phyloP scores from a whole-genome alignment of 2,113 vertebrate species.

The Lamprologus speciosus region DNA sequence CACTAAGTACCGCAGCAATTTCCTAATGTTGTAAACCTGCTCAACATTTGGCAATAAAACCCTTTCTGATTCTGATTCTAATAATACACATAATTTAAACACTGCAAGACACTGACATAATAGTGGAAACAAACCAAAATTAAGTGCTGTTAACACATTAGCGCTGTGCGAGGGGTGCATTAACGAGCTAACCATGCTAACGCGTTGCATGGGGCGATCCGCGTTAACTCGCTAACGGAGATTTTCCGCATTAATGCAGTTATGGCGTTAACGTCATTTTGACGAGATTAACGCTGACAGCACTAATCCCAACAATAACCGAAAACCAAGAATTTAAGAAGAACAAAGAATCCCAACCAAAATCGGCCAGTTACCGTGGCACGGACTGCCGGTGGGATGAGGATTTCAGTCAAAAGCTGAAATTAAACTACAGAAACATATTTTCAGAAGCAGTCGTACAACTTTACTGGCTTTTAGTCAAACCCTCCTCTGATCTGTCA shows the following conservation, averaged over 20 bases:
- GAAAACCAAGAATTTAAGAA: neutral
- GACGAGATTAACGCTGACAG: fast-evolving
- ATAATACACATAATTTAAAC: neutral
- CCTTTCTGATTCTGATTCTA: too few relatives aligned
- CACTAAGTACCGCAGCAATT: too few relatives aligned
- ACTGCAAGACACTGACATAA: neutral
- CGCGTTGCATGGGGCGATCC: fast-evolving
- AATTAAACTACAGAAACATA: neutral
- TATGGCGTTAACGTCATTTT: neutral
- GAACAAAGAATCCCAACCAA: neutral
- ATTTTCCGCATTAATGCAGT: fast-evolving
- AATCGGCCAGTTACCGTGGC: neutral
- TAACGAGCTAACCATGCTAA: neutral
- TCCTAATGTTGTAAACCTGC: too few relatives aligned
- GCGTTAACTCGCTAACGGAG: fast-evolving
- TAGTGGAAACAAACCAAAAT: neutral
- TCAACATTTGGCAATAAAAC: too few relatives aligned
- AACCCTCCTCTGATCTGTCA: neutral
- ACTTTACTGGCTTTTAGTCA: neutral
- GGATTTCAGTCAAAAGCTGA: fast-evolving
- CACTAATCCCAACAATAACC: neutral
- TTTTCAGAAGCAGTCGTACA: neutral
- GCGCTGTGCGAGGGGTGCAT: neutral
- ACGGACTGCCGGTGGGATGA: neutral
- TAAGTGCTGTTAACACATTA: neutral